phyloP scores from a whole-genome alignment of 2,888 invertebrate species.

The Rotaria sp. region DNA sequence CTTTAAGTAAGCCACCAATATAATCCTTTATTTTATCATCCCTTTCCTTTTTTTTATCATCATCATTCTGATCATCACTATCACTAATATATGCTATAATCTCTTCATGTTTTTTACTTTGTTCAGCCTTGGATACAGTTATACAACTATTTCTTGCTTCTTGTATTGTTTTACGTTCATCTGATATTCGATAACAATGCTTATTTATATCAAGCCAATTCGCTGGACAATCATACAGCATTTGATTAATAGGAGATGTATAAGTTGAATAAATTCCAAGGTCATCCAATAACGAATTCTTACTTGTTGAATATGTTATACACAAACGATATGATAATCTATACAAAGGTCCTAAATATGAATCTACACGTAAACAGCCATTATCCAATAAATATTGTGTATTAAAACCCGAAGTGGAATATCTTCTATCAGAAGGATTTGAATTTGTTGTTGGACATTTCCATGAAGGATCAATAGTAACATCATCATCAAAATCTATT shows the following conservation, averaged over 20 bases:
- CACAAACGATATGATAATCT: neutral
- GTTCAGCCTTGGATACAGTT: neutral
- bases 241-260: no score
- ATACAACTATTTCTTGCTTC: constrained; percentile 36
- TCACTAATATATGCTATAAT: no score
- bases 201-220: constrained; percentile 15
- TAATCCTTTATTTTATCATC: no score
- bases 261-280: no score
- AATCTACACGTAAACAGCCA: neutral
- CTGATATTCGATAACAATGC: constrained; percentile 32
- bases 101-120: neutral
- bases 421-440: no score
- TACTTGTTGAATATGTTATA: neutral
- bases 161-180: constrained; percentile 14
- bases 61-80: no score
- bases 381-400: neutral
- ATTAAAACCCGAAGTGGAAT: no score
- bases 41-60: no score
- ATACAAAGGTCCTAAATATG: neutral
- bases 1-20: no score
- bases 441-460: neutral
- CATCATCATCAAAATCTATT: neutral
- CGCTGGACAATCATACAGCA: neutral
- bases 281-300: no score
- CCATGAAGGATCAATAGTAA: neutral